A percentile compares a stretch with the other conserved stretches of the same genome.
Evolutionary conservation across 2,113 vertebrate genomes (phyloP).

Genomic region (Girardinichthys multiradiatus): DNA sequence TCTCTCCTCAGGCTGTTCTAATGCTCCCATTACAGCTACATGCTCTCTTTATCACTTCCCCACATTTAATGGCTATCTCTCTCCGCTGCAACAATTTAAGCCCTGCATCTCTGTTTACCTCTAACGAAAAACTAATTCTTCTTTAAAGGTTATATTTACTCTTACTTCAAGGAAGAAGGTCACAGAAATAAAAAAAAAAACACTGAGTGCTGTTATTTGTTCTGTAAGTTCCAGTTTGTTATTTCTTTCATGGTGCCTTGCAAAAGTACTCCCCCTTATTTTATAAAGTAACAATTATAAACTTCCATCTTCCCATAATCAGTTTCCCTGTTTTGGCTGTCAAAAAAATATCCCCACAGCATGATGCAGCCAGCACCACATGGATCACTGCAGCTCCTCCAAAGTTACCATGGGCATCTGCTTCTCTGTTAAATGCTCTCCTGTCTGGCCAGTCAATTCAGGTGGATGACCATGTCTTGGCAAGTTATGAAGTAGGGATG

Average conservation of each 20-base stretch:
- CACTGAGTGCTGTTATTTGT: not conserved
- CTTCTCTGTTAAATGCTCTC: too few relatives aligned
- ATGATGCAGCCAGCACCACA: not conserved
- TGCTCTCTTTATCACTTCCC: slow-evolving; percentile 25
- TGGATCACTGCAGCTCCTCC: not conserved
- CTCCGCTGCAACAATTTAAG: slow-evolving; percentile 19
- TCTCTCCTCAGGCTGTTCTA: slow-evolving; percentile 38
- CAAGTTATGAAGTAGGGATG: not conserved
- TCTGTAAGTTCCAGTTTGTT: not conserved
- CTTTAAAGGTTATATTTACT: slow-evolving; percentile 26
- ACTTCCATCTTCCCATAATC: too few relatives aligned
- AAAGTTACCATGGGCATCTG: not conserved
- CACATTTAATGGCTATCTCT: slow-evolving; percentile 26
- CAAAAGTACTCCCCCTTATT: too few relatives aligned
- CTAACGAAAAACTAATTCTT: slow-evolving; percentile 25
- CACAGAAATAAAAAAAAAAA: slow-evolving; percentile 4
- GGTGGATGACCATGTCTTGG: too few relatives aligned
- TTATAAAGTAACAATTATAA: too few relatives aligned
- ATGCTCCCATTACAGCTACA: slow-evolving; percentile 42
- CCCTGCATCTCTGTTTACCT: slow-evolving; percentile 21
- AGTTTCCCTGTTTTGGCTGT: too few relatives aligned
- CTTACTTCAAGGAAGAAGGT: slow-evolving; percentile 7
- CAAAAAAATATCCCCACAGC: too few relatives aligned
- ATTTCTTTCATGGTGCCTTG: not conserved
- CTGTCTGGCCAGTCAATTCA: too few relatives aligned